Evolutionary conservation across 2,113 vertebrate genomes (phyloP).

Genomic region (Ascaphus truei): DNA sequence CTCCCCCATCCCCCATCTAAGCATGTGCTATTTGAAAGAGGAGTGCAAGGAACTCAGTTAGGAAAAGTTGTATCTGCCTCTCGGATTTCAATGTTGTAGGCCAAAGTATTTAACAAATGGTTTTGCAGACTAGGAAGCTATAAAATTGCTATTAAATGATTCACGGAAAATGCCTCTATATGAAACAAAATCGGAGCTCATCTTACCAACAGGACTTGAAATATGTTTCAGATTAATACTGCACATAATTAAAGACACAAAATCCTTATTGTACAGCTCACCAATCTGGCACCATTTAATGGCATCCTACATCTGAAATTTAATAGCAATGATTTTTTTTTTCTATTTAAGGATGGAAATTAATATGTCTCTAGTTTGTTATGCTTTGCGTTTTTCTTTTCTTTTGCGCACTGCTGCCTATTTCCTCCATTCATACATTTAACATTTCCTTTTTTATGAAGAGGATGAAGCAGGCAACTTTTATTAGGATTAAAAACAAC

Average conservation of each 20-base stretch:
- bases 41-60: neutral
- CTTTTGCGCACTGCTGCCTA: neutral
- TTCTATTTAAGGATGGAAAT: neutral
- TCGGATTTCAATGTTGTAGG: neutral
- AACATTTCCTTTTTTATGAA: neutral
- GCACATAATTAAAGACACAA: neutral
- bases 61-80: neutral
- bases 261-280: neutral
- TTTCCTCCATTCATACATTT: neutral
- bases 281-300: neutral
- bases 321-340: neutral
- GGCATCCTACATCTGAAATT: neutral
- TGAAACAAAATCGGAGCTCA: neutral
- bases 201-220: neutral
- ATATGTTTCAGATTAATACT: neutral
- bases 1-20: neutral
- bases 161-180: neutral
- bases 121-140: neutral
- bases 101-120: neutral
- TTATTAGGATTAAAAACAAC: neutral
- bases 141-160: slow-evolving; percentile 5
- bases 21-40: slow-evolving; percentile 2
- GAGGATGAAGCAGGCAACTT: neutral
- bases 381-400: neutral
- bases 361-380: neutral